Base-by-base conservation (phyloP, 2,888 invertebrate genomes). In the Agonopterix arenella region DNA sequence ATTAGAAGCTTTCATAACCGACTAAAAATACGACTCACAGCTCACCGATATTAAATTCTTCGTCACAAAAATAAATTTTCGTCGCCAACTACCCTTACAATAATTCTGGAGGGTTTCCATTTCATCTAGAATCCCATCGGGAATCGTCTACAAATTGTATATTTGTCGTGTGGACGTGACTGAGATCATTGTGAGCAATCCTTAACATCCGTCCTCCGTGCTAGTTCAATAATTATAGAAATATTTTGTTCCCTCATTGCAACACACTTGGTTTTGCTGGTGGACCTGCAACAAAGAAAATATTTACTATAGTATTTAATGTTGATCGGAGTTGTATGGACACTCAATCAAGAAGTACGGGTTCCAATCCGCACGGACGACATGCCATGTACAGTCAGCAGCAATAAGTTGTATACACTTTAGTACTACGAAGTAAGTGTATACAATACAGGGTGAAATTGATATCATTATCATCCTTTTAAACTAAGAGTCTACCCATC, bases 101-200 rank as follows among this genome's bases (percentile, higher is more conserved):
- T 38, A 42, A 51, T 11, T 40, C 11, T 53, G 53, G 53, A 53
- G 53, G 53, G 53, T 49, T 49, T 16, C 50, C 46, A 28, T 44
- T 44, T 28, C 28, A 11, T 43, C 11, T 43, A 43, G 11, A 43
- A 4, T 43, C 43, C 8, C 13, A 43, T 40, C 50, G 47, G 43
- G 9, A 48, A 54, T 55, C 58, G 62, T 55, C 62, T 60, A 60
- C 49, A 60, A 57, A 59, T 60, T 58, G 61, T 71, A 71, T 76
- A 73, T 71, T 71, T 76, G 74, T 78, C 73, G 63, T 71, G 72
- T 76, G 86, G 86, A 86, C 86, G 86, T 78, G 69, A 62, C 54
- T 70, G 74, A 74, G 74, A 76, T 71, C 70, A 68, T 66, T 66
- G 62, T 85, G 83, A 82, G 83, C 81, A 75, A 73, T 63, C 61